Evolutionary conservation across 2,888 invertebrate genomes (phyloP).

Genomic region (Tenthredo amoena): DNA sequence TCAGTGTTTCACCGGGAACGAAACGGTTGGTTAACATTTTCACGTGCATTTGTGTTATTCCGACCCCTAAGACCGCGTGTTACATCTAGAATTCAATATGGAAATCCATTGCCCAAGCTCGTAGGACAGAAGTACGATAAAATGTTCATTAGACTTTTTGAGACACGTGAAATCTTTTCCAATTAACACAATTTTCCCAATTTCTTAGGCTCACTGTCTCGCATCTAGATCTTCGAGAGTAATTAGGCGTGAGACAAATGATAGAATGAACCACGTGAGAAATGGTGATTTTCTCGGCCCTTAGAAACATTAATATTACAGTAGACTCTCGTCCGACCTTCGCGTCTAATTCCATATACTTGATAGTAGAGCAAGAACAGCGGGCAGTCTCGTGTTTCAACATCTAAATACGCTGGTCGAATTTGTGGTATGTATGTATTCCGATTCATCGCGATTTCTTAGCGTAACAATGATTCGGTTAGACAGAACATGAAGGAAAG

Average conservation of each 20-base stretch:
- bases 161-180: neutral
- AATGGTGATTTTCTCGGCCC: neutral
- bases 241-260: neutral
- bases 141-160: neutral
- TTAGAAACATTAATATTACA: neutral
- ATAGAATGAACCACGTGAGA: neutral
- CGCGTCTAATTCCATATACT: neutral
- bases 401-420: neutral
- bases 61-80: too few relatives aligned
- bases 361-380: neutral
- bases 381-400: neutral
- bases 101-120: too few relatives aligned
- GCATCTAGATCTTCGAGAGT: neutral
- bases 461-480: slow-evolving; percentile 61
- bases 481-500: slow-evolving; percentile 60
- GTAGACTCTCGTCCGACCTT: neutral
- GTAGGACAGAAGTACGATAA: too few relatives aligned
- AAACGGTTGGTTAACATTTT: too few relatives aligned
- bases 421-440: neutral
- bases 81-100: too few relatives aligned
- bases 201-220: neutral
- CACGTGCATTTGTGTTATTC: too few relatives aligned
- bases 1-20: too few relatives aligned
- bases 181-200: neutral
- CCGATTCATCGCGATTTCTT: slow-evolving; percentile 15